phyloP scores from a whole-genome alignment of 2,888 invertebrate species.

The Norana najaformis region DNA sequence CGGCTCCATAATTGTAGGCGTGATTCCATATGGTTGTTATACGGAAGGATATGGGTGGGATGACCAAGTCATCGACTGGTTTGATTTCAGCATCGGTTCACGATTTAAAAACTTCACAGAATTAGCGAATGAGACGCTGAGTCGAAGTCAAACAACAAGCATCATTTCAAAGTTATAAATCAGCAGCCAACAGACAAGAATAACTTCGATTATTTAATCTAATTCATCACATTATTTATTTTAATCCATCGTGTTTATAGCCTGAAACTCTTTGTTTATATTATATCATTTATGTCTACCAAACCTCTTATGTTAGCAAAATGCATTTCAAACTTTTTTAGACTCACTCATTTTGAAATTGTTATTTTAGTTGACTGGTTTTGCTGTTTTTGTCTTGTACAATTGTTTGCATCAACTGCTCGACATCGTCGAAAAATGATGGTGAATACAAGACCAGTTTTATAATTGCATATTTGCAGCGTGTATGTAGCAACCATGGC shows the following conservation, averaged over 20 bases:
- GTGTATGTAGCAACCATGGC: no score
- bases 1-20: neutral
- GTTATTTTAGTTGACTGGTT: no score
- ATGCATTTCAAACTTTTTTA: neutral
- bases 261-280: no score
- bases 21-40: slow-evolving; percentile 10
- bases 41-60: slow-evolving; percentile 17
- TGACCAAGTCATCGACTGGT: neutral
- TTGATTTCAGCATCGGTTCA: neutral
- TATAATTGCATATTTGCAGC: no score
- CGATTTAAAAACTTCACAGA: neutral
- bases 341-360: no score
- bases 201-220: no score
- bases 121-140: neutral
- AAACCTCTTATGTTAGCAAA: neutral
- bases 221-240: no score
- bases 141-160: neutral
- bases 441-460: no score
- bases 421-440: no score
- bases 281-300: no score
- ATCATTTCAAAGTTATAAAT: neutral
- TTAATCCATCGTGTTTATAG: neutral
- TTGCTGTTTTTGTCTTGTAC: no score
- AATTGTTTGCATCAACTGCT: no score
- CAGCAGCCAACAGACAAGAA: neutral